Base-by-base conservation (phyloP, 2,888 invertebrate species). In the Platycnemis pennipes region DNA sequence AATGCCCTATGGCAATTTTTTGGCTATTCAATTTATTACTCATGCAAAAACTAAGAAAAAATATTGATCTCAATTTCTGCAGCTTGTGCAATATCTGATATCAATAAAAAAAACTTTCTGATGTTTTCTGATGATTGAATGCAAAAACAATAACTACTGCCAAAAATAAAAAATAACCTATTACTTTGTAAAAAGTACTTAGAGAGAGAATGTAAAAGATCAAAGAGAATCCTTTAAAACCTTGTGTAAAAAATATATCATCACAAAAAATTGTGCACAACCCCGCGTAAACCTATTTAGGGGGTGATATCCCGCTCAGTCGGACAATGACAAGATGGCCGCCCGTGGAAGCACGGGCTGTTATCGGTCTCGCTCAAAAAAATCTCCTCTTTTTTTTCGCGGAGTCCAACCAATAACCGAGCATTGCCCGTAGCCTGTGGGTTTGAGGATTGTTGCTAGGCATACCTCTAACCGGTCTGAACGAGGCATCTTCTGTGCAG, bases 381-480 rank as follows among this genome's bases (percentile, higher is more conserved):
- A 77, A 31, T 31, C 31, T 77, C 37, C 16, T 37, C 77, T 63
- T 37, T 13, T 63, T 26, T 26, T 63, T 63, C 63, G n/a, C 22
- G 56, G 89, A 89, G 56, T 42, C 53, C 89, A 89, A 91, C 91
- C 44, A 63, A 63, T 44, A 69, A 69, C 63, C 44, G 91, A 91
- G 69, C 63, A 63, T 69, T 89, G 89, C n/a, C n/a, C n/a, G n/a
- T n/a, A n/a, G n/a, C n/a, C n/a, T n/a, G n/a, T n/a, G 37, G n/a
- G 56, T 31, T 56, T 53, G 63, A 53, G 69, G 63, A 69, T 91
- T 63, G 56, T 91, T 44, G 63, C 63, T 91, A 91, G 91, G 91
- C 91, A 91, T 98, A 99, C 99, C 99, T 99, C 99, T 97, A 99
- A 98, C 97, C 99, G 98, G 97, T 99, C 99, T 96, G 99, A 98